A percentile compares a stretch with the other conserved stretches of the same genome.
These are phyloP conservation scores for Cyanoramphus novaezelandiae DNA, from an alignment of 2,113 vertebrate genomes.

Conservation along the genomic window DNA sequence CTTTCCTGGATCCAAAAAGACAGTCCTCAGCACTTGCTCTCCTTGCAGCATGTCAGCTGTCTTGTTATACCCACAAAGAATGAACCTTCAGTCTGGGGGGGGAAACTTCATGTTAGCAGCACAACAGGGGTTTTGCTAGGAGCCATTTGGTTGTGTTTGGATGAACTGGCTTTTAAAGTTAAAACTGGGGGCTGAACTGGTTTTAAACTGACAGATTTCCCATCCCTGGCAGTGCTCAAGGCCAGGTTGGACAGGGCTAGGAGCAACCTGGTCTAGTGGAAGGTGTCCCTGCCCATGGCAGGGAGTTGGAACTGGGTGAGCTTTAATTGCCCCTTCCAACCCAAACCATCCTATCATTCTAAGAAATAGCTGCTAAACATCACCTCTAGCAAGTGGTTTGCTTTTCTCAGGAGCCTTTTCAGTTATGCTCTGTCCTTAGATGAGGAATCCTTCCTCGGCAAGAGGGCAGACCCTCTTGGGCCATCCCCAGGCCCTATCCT, in stretches of 20 bases:
- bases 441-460: not conserved
- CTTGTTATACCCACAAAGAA: not conserved
- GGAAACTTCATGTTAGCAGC: not conserved
- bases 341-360: not conserved
- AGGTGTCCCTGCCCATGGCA: not conserved
- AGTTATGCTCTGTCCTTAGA: not conserved
- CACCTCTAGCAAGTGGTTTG: not conserved
- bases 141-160: not conserved
- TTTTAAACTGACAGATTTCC: not conserved
- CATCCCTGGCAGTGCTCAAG: not conserved
- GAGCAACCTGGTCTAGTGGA: not conserved
- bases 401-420: not conserved
- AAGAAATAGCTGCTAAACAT: not conserved
- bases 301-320: not conserved
- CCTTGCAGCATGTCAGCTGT: not conserved
- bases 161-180: not conserved
- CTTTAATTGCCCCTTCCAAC: not conserved
- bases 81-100: not conserved
- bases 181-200: not conserved
- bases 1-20: not conserved
- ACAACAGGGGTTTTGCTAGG: accelerated
- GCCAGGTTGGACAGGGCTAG: not conserved
- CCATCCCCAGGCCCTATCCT: not conserved
- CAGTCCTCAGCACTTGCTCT: not conserved
- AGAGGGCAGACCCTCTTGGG: not conserved